Base-by-base conservation (phyloP, 2,888 invertebrate genomes). In the Amblyjoppa proteus region DNA sequence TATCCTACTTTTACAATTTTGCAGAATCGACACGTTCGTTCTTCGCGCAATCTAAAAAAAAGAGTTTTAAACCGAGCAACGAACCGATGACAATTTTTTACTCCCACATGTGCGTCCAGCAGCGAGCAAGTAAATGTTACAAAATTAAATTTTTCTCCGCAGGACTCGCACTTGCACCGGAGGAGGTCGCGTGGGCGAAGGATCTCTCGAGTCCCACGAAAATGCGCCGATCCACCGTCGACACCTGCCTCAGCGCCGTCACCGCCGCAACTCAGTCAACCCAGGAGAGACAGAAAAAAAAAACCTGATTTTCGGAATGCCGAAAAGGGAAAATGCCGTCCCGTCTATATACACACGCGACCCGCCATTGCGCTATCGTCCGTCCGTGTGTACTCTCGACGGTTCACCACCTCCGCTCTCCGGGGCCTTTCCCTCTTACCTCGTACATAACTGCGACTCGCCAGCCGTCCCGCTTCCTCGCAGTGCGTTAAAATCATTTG, bases 161-260 rank as follows among this genome's bases (percentile, higher is more conserved):
- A 64, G 34, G 34, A 64, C 16, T 34, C 31, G 16, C 31, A 31
- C 16, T 34, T 34, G 74, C 75, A 58, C 78, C 81, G 74, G 81
- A 77, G 82, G 79, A 74, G 79, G 83, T 83, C 83, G 87, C 88
- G 89, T 89, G 34, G 34, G 34, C 34, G 34, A 34, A 81, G 74
- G 87, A 81, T 71, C 7, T 71, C 64, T 64, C 49, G 25, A 41
- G 41, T 41, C 41, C 41, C 45, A 51, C 31, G 61, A 45, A 73
- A 53, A 64, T 49, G 45, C 45, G 45, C 45, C 16, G 4, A 49
- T 93, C 91, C 91, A 90, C 91, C 91, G 93, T 92, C 93, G 92
- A 92, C 92, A 91, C 92, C 45, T 49, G 45, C 91, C 89, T 89
- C 88, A 86, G 87, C 53, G 68, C 58, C 81, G 81, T 81, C 75